A percentile compares a stretch with the other conserved stretches of the same genome.
These are phyloP conservation scores for Chlorops oryzae DNA, from an alignment of 1,140 invertebrate species.

Conservation along the genomic window DNA sequence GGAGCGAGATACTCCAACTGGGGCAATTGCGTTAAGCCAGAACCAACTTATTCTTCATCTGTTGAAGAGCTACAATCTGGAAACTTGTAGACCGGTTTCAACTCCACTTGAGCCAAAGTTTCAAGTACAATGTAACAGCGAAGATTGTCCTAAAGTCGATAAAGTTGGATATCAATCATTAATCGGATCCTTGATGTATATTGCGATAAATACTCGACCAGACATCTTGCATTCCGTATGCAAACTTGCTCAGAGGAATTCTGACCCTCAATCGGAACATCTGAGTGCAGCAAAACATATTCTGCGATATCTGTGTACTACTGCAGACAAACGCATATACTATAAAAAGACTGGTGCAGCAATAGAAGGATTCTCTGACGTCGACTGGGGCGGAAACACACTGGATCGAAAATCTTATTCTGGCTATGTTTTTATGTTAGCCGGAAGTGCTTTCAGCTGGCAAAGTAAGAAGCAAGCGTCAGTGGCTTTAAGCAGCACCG, in stretches of 20 bases:
- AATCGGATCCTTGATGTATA: constrained; percentile 45
- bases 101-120: too few relatives aligned
- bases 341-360: constrained; percentile 10
- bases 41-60: too few relatives aligned
- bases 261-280: constrained; percentile 29
- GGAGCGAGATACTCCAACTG: not conserved
- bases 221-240: constrained; percentile 45
- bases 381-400: constrained; percentile 37
- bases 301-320: constrained; percentile 44
- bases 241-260: constrained; percentile 38
- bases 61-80: too few relatives aligned
- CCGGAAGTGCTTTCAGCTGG: constrained; percentile 40
- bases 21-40: not conserved
- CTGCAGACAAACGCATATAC: constrained; percentile 15
- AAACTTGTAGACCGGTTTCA: too few relatives aligned
- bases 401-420: constrained; percentile 35
- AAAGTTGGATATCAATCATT: constrained; percentile 33
- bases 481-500: too few relatives aligned
- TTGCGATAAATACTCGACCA: constrained; percentile 40
- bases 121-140: too few relatives aligned
- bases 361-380: constrained; percentile 18
- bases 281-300: constrained; percentile 39
- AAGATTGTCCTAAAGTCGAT: constrained; percentile 11
- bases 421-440: constrained; percentile 28
- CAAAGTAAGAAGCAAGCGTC: constrained; percentile 46